Conservation (phyloP, 2,113 vertebrate genomes). For the Plotosus lineatus region DNA sequence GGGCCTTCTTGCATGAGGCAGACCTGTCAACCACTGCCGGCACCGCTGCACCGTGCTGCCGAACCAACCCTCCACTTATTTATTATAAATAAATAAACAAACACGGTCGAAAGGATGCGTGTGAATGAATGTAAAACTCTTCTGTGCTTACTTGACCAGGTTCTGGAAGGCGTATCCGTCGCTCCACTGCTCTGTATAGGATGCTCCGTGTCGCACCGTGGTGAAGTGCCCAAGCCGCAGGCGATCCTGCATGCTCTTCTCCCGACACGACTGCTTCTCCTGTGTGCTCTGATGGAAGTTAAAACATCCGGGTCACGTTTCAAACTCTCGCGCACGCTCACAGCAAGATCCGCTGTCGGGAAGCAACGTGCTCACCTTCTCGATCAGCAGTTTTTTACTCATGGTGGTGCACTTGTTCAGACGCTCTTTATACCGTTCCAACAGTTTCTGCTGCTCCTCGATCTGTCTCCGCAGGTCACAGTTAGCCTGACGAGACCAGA, state of each 20-base stretch:
- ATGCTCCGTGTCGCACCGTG: constrained; percentile 96
- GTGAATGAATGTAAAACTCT: no score
- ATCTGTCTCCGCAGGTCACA: constrained; percentile 98
- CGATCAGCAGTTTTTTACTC: constrained; percentile 98
- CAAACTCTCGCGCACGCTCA: neutral
- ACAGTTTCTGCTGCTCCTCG: constrained; percentile 97
- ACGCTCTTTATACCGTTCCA: constrained; percentile 98
- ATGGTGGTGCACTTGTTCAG: constrained; percentile 99
- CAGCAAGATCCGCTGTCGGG: no score
- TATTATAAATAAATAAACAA: neutral
- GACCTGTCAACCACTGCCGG: no score
- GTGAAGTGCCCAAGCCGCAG: constrained; percentile 98
- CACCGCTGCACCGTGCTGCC: no score
- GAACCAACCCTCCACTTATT: neutral
- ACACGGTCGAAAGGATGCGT: neutral
- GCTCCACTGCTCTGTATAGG: constrained; percentile 99
- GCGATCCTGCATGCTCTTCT: constrained; percentile 99
- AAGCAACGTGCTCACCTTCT: constrained; percentile 79
- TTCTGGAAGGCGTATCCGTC: constrained; percentile 99
- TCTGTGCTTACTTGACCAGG: constrained; percentile 90
- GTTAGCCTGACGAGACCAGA: constrained; percentile 81
- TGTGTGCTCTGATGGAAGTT: constrained; percentile 85
- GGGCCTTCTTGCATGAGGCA: no score
- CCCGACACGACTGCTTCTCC: constrained; percentile 96
- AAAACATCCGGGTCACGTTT: constrained; percentile 35